Evolutionary conservation across 2,113 vertebrate genomes (phyloP), one percentile per base, ranked within the genome.

Genomic region (Amia ocellicauda): DNA sequence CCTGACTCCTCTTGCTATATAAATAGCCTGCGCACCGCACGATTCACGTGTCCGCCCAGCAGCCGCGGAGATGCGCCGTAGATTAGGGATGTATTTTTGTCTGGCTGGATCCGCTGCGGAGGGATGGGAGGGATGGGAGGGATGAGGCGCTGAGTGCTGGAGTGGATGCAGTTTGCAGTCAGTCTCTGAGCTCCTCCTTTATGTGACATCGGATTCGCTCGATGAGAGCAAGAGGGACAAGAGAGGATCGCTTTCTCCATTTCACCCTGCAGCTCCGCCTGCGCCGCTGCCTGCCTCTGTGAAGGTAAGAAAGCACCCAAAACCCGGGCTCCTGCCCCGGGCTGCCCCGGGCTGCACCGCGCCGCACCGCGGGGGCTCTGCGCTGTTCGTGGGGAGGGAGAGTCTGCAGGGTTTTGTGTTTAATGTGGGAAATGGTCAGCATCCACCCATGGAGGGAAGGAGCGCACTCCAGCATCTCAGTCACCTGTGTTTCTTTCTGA

Each of bases 221-320:
- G 78, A 76, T 78, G 83, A 84, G 76, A 84, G 75, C 77, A 66
- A 63, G 74, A 80, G 80, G 77, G 72, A 80, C 70, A 66, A 78
- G 75, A 67, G 66, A 77, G 71, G 75, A 76, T 71, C 69, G 77
- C 68, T 67, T 60, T 74, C 58, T 77, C 68, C 52, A 71, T 69
- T 74, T 73, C 68, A 47, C 68, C 76, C 66, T 28, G 70, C 72
- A 42, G 71, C 43, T 71, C 64, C 53, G 73, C 24, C 55, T 64
- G 66, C 61, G 59, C 60, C 50, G 59, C 72, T 65, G 16, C 71
- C 73, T 68, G 66, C 76, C 80, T 78, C 73, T 70, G 49, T 54
- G 3, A 71, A 83, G 85, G 85, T 87, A 87, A 85, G 79, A 45
- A 58, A 40, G 20, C 42, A 36, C 7, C 36, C 60, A 55, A 17